Base-by-base conservation (phyloP, 1,140 invertebrate genomes). In the Drosophila quadrilineata region DNA sequence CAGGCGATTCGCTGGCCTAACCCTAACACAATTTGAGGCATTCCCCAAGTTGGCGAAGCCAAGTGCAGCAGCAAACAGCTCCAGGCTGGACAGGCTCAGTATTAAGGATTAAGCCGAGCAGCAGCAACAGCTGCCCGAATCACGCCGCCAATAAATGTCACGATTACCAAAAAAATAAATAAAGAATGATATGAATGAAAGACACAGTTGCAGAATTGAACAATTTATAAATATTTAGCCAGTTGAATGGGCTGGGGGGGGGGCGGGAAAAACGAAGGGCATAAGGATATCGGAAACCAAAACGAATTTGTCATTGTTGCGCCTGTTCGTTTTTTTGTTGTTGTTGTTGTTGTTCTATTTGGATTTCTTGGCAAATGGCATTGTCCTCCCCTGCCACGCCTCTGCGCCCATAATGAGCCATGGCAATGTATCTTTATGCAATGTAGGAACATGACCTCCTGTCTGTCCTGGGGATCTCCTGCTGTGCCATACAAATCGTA, bases 21-120 rank as follows among this genome's bases (percentile, higher is more conserved):
- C 79, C 79, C 70, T 84, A 84, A 84, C 79, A 71, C 71, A 84
- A 84, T 84, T 84, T 84, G 79, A 84, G 77, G 77, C 77, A 70
- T 49, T 26, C 58, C 59, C 73, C 68, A 72, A 70, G 77, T 73
- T 58, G 77, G 65, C 77, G 69, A 38, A 59, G 75, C 68, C 75
- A 79, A 84, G 79, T 84, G 79, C 79, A 85, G 64, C 60, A 71
- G 62, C 79, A 84, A 85, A 84, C 57, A 84, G 79, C 79, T 71
- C 29, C 56, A 58, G 49, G 22, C 33, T 29, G 26, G 6, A 28
- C 21, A 21, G 35, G 0, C 24, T 10, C 9, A 31, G 16, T 14
- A 16, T 28, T 22, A 12, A n/a, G 2, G 2, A 9, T 21, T 14
- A 29, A 17, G 14, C 48, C 8, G 14, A 43, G 14, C 33, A 19